Evolutionary conservation across 1,140 invertebrate species (phyloP).

Genomic region (Trichonephila inaurata): DNA sequence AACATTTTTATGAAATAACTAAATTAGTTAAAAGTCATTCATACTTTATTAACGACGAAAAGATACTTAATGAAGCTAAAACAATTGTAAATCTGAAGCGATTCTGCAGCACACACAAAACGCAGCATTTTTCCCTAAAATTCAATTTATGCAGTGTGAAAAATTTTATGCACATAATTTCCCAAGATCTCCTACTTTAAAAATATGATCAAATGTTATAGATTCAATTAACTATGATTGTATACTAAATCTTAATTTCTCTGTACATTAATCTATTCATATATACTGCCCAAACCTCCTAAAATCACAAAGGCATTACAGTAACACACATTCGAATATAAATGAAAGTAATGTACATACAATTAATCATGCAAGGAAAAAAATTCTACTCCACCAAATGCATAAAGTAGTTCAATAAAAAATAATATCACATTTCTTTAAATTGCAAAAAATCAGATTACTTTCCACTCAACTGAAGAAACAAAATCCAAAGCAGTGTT

Average conservation of each 20-base stretch:
- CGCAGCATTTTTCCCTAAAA: not conserved
- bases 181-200: conserved; percentile 16
- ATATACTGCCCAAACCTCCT: conserved; percentile 64
- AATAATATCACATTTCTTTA: conserved; percentile 75
- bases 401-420: conserved; percentile 71
- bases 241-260: conserved; percentile 16
- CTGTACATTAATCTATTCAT: conserved; percentile 60
- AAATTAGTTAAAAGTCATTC: not conserved
- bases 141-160: not conserved
- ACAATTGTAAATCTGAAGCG: not conserved
- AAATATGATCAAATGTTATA: conserved; percentile 18
- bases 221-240: not conserved
- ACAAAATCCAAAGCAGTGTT: conserved; percentile 40
- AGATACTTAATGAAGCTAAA: conserved; percentile 6
- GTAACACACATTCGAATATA: conserved; percentile 25
- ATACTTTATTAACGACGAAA: not conserved
- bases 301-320: conserved; percentile 39
- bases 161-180: not conserved
- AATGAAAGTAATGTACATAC: conserved; percentile 60
- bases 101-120: not conserved
- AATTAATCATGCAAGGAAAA: conserved; percentile 65
- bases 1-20: not conserved
- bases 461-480: conserved; percentile 37
- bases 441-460: conserved; percentile 63
- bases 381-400: conserved; percentile 65